Conservation (phyloP, 23 tunicate species). For the Halocynthia roretzi region DNA sequence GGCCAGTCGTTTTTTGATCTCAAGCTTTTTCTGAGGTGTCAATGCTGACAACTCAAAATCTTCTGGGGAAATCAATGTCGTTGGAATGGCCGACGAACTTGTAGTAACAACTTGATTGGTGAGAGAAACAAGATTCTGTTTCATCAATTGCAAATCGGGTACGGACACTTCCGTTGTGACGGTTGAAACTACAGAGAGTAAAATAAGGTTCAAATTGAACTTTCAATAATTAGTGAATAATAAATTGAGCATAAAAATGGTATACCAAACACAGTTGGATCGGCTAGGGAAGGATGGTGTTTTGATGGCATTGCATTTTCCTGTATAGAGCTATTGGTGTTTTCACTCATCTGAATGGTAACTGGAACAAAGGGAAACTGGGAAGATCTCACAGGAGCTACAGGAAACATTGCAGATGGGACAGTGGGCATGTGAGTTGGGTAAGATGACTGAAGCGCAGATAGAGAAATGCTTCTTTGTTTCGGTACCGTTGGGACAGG, state of each 20-base stretch:
- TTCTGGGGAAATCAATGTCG: slow-evolving; percentile 65
- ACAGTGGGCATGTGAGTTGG: not conserved
- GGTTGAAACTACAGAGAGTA: too few relatives aligned
- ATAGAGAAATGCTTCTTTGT: slow-evolving; percentile 8
- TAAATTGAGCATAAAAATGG: too few relatives aligned
- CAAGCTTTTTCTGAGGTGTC: slow-evolving; percentile 38
- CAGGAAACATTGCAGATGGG: not conserved
- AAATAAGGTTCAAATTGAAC: too few relatives aligned
- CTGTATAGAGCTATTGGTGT: too few relatives aligned
- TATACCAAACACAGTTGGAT: too few relatives aligned
- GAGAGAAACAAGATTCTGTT: not conserved
- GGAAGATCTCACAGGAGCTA: not conserved
- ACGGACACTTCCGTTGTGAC: too few relatives aligned
- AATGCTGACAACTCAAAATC: slow-evolving; percentile 65
- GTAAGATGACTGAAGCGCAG: not conserved
- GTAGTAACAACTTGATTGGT: too few relatives aligned
- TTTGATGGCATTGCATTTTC: too few relatives aligned
- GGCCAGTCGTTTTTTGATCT: slow-evolving; percentile 3
- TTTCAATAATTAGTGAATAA: too few relatives aligned
- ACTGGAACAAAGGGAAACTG: not conserved
- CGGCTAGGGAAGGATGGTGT: too few relatives aligned
- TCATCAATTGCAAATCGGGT: too few relatives aligned
- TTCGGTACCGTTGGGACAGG: not conserved
- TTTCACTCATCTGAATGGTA: too few relatives aligned
- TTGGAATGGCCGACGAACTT: slow-evolving; percentile 5